These are phyloP conservation scores for Glareola pratincola DNA, from an alignment of 2,113 vertebrate genomes.

Conservation along the genomic window DNA sequence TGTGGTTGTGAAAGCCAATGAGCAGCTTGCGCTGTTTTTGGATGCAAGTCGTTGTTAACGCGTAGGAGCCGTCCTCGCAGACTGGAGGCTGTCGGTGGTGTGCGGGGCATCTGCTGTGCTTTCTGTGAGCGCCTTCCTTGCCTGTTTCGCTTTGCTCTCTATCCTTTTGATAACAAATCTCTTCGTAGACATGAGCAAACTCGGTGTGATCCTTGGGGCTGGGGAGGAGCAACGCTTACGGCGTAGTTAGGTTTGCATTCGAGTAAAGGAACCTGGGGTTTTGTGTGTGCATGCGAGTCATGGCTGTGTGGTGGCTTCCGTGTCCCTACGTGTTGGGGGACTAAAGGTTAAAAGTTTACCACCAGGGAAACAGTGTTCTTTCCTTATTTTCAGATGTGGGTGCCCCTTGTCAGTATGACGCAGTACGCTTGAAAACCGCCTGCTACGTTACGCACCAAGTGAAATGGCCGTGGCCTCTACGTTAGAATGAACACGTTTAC, in stretches of 20 bases:
- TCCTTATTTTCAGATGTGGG: not conserved
- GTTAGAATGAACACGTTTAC: rapidly evolving
- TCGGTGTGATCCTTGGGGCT: rapidly evolving
- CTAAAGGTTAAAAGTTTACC: not conserved
- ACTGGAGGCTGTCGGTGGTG: rapidly evolving
- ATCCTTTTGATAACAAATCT: not conserved
- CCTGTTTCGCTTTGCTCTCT: not conserved
- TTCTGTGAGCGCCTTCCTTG: not conserved
- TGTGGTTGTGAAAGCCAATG: not conserved
- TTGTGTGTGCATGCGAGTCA: no score
- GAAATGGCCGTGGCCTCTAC: rapidly evolving
- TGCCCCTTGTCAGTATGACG: not conserved
- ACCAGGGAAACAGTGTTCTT: not conserved
- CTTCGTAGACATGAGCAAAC: rapidly evolving
- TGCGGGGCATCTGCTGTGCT: rapidly evolving
- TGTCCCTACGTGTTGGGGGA: not conserved
- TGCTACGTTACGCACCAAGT: rapidly evolving
- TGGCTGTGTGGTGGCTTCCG: rapidly evolving
- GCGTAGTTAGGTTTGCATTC: not conserved
- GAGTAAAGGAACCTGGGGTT: not conserved
- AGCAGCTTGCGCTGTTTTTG: rapidly evolving
- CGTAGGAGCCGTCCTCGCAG: not conserved
- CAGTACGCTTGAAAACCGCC: not conserved
- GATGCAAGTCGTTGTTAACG: no score
- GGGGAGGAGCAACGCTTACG: not conserved